Base-by-base conservation (phyloP, 35 echinoderm and acorn worm genomes). In the Nesometra sesokonis region DNA sequence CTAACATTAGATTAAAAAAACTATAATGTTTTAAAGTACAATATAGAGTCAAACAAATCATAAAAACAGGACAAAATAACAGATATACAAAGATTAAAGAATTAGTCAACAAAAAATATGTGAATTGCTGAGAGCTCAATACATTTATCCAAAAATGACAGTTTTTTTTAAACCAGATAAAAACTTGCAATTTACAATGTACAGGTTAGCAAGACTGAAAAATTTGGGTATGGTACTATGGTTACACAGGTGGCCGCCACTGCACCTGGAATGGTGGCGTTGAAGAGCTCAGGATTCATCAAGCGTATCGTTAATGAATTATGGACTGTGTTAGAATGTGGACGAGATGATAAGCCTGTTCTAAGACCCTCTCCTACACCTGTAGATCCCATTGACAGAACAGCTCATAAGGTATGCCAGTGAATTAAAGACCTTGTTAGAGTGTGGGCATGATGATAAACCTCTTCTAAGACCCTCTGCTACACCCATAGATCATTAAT, bases 141-240 rank as follows among this genome's bases (percentile, higher is more conserved):
- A n/a, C n/a, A n/a, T n/a, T n/a, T n/a, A n/a, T n/a, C n/a, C n/a
- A n/a, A n/a, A n/a, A n/a, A n/a, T n/a, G n/a, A n/a, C n/a, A n/a
- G n/a, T n/a, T n/a, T n/a, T n/a, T n/a, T n/a, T n/a, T n/a, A n/a
- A n/a, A n/a, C n/a, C n/a, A n/a, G n/a, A n/a, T n/a, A n/a, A n/a
- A n/a, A n/a, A n/a, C n/a, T n/a, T n/a, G n/a, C n/a, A n/a, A n/a
- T n/a, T 80, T 0, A 77, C 34, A 32, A 46, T 80, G 43, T 31
- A 0, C 78, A 94, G 93, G 95, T 97, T 27, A 93, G 95, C 90
- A 97, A 97, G 76, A 93, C 89, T 83, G 95, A 97, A 46, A 97
- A 94, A 84, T 94, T 94, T 91, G 95, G 95, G 0, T 97, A 93
- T 91, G 95, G 94, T 40, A 91, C 86, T 33, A 97, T 97, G 95